A percentile compares a stretch with the other conserved stretches of the same genome.
These are phyloP conservation scores for Galemys pyrenaicus DNA, from an alignment of 2,113 vertebrate genomes.

Conservation along the genomic window DNA sequence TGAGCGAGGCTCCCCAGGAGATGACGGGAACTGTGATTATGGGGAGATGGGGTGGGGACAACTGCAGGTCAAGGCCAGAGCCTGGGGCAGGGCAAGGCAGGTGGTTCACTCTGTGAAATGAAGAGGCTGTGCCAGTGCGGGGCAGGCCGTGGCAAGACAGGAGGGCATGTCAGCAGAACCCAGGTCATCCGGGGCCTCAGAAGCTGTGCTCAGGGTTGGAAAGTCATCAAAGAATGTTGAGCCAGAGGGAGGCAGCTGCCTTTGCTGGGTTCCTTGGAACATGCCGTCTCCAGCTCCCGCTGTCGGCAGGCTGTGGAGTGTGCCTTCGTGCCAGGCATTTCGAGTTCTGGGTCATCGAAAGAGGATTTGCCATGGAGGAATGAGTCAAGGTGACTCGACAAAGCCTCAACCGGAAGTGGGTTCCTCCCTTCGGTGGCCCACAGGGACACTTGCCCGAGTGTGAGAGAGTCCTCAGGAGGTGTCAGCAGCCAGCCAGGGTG, in stretches of 20 bases:
- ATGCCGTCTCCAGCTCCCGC: fast-evolving
- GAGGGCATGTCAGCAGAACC: background rate
- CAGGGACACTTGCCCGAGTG: too few relatives aligned
- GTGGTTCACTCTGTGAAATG: background rate
- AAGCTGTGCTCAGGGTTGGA: background rate
- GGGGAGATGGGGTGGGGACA: background rate
- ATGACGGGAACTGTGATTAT: background rate
- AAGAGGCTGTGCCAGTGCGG: background rate
- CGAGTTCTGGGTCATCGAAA: background rate
- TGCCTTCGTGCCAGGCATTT: background rate
- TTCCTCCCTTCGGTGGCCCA: background rate
- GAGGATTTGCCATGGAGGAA: background rate
- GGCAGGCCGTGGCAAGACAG: background rate
- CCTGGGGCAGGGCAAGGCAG: background rate
- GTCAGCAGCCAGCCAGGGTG: too few relatives aligned
- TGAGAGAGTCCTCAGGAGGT: background rate
- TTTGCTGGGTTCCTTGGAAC: background rate
- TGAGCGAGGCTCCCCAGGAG: background rate
- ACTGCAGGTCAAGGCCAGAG: background rate
- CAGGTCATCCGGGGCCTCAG: fast-evolving
- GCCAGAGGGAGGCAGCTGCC: too few relatives aligned
- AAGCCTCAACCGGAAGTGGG: fast-evolving
- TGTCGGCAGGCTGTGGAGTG: background rate
- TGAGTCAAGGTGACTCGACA: background rate
- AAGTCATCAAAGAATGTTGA: fast-evolving